Base-by-base conservation (phyloP, 1,140 invertebrate species). In the Rhopalosiphum padi region DNA sequence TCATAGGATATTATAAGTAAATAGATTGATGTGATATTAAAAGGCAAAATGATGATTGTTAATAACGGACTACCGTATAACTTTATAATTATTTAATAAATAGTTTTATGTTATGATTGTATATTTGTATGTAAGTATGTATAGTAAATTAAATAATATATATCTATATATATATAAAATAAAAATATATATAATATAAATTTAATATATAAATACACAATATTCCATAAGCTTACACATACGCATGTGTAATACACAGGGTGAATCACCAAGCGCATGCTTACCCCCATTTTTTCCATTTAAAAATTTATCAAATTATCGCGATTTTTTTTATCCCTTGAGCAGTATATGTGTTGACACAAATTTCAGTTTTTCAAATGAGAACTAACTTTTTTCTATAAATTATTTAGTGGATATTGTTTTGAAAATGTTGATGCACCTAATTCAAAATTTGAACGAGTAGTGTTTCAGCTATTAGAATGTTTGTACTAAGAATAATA, bases 51-150 rank as follows among this genome's bases (percentile, higher is more conserved):
- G 85, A 46, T 87, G 43, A 5, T 87, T 46, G 43, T 46, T 48
- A 46, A 87, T 87, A 87, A 87, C 22, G n/a, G 85, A 43, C 25
- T 87, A 87, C 43, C 85, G 48, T 22, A 22, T 30, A 87, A 87
- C 1, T 87, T 87, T 87, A 87, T 51, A 51, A 18, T 18, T 51
- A 51, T 51, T 18, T 51, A 51, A 51, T 51, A 51, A 46, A 51
- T 51, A 51, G 48, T 51, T 51, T 18, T 51, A 21, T 51, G 15
- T 2, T 51, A 46, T 46, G 46, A 46, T 11, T 46, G 4, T 11
- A 46, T 8, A 9, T 46, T 11, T 46, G 4, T 11, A 46, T 8
- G 46, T 46, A 46, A 41, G 41, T 41, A 41, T 41, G 41, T 41
- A 41, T 41, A 41, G 41, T 41, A 41, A n/a, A n/a, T n/a, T n/a